Base-by-base conservation (phyloP, 2,888 invertebrate genomes). In the Drosophila atripex region DNA sequence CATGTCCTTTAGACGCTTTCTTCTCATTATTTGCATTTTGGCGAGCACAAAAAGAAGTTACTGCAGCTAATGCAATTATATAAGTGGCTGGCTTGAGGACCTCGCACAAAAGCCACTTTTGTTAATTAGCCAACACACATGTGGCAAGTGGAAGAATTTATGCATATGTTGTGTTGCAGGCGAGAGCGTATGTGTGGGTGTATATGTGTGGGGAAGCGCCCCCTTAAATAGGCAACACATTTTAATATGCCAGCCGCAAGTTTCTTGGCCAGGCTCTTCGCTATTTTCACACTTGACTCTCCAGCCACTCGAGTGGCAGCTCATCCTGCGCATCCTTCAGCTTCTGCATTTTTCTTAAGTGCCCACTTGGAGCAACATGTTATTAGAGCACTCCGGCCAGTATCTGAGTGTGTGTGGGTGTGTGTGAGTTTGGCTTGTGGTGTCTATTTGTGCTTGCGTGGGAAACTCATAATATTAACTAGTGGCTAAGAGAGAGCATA, bases 41-140 rank as follows among this genome's bases (percentile, higher is more conserved):
- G 58, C 58, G 39, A 71, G 65, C 72, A 77, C 77, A 80, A 66
- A 75, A 65, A 66, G 64, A 68, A 80, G 76, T 59, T 49, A 58
- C 61, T 70, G 72, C 72, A 85, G 87, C 86, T 84, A 85, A 85
- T 85, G 84, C 88, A 88, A 86, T 85, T 85, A 84, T 78, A 88
- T 73, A 80, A 84, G 84, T 80, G 77, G 59, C 72, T 52, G 73
- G 73, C 72, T 72, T 72, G 55, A 72, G 58, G 72, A 55, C 70
- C 70, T 54, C 75, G 61, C 54, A 80, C 78, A 80, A 76, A 78
- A 64, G 71, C 57, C 83, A 82, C 88, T 85, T 80, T 77, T 76
- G 83, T 79, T 87, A 83, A 83, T 83, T 83, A 83, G 86, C 79
- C 70, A 73, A 70, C 76, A 78, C 56, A 52, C 23, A 58, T 39